Percentiles rank a stretch among this genome's conserved stretches.
Evolutionary conservation across 2,888 invertebrate species (phyloP).

Genomic region (Imbricaverruca yamaguchii): DNA sequence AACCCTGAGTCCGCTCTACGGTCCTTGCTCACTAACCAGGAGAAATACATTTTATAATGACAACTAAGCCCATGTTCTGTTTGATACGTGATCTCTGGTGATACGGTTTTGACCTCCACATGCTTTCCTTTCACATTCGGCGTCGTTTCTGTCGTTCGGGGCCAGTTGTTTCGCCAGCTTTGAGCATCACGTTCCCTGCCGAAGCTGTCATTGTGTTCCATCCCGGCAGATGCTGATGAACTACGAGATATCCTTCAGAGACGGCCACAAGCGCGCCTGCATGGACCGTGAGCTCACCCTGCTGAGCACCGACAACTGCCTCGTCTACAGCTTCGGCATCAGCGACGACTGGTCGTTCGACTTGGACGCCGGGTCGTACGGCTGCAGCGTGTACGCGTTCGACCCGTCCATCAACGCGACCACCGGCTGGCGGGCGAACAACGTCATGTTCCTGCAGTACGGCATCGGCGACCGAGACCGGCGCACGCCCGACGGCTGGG

Average conservation of each 20-base stretch:
- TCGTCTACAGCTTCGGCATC: constrained; percentile 4
- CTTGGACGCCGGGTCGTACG: neutral
- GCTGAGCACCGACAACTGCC: neutral
- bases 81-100: too few species aligned
- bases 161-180: too few species aligned
- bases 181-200: too few species aligned
- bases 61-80: too few species aligned
- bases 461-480: neutral
- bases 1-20: too few species aligned
- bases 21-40: too few species aligned
- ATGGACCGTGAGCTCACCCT: neutral
- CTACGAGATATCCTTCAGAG: neutral
- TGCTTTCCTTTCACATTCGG: too few species aligned
- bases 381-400: neutral
- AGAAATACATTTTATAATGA: too few species aligned
- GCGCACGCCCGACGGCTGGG: constrained; percentile 29
- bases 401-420: neutral
- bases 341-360: neutral
- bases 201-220: too few species aligned
- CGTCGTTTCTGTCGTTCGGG: too few species aligned
- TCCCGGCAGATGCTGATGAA: too few species aligned
- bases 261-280: neutral
- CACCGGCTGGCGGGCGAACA: constrained; percentile 28
- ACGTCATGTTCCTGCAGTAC: constrained; percentile 34
- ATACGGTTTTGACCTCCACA: too few species aligned